Conservation (phyloP, 2,888 invertebrate genomes). For the Hoplodrina blanda region DNA sequence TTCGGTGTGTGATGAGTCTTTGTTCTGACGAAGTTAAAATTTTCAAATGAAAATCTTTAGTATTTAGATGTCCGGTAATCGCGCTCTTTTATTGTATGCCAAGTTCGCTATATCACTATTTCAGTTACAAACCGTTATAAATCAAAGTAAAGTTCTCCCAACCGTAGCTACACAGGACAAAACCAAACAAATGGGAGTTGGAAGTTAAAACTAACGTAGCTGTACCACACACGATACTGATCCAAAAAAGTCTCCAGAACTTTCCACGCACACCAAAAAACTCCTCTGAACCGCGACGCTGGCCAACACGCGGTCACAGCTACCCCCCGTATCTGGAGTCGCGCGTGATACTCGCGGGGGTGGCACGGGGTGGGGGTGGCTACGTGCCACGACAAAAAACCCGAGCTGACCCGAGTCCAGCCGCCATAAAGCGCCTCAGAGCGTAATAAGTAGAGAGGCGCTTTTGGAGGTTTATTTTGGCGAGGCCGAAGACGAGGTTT, state of each 20-base stretch:
- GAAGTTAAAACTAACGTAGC: neutral
- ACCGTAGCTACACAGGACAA: neutral
- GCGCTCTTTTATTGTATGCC: neutral
- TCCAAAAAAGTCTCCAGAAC: constrained; percentile 6
- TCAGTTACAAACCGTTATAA: neutral
- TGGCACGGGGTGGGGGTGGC: constrained; percentile 67
- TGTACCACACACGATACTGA: neutral
- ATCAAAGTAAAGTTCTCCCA: neutral
- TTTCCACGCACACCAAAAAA: constrained; percentile 20
- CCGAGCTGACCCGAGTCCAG: constrained; percentile 84
- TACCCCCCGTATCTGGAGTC: constrained; percentile 77
- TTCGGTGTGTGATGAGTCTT: constrained; percentile 25
- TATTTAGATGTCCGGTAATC: too few species aligned
- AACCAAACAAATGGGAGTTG: neutral
- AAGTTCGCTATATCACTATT: neutral
- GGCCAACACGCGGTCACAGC: constrained; percentile 58
- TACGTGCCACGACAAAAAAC: constrained; percentile 87
- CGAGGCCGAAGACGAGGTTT: constrained; percentile 50
- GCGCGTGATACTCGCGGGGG: constrained; percentile 79
- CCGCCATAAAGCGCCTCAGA: constrained; percentile 83
- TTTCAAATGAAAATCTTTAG: neutral
- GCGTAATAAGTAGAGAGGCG: constrained; percentile 76
- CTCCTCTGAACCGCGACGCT: constrained; percentile 48
- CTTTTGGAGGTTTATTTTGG: constrained; percentile 19
- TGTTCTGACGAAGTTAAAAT: constrained; percentile 8